phyloP scores from a whole-genome alignment of 2,888 invertebrate species.

The Campaea margaritaria region DNA sequence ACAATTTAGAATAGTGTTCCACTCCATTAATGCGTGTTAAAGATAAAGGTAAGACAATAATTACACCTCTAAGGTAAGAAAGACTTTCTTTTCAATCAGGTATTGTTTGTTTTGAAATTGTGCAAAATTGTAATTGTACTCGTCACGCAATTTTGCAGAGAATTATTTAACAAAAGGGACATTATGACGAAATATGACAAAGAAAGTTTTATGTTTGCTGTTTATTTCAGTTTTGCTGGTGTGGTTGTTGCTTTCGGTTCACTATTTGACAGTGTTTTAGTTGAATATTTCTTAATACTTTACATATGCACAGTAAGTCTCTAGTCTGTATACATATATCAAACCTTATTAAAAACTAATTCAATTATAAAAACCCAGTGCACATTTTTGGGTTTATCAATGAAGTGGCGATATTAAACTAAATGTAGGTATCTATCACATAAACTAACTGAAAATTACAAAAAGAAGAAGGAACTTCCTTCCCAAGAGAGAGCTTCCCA shows the following conservation, averaged over 20 bases:
- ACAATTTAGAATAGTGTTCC: conserved; percentile 74
- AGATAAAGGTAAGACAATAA: conserved; percentile 72
- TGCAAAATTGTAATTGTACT: conserved; percentile 68
- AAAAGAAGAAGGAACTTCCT: too few species aligned
- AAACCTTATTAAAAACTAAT: too few species aligned
- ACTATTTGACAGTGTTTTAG: conserved; percentile 33
- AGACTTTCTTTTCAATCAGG: conserved; percentile 72
- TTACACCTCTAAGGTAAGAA: conserved; percentile 78
- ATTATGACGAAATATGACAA: conserved; percentile 45
- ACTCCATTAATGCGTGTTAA: conserved; percentile 69
- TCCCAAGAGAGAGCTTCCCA: too few species aligned
- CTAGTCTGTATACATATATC: too few species aligned
- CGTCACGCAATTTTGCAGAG: conserved; percentile 64
- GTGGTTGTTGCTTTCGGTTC: conserved; percentile 46
- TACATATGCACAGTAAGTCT: too few species aligned
- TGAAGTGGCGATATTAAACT: too few species aligned
- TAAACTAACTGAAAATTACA: too few species aligned
- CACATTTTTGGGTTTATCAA: too few species aligned
- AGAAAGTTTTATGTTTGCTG: conserved; percentile 45
- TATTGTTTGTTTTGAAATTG: conserved; percentile 60
- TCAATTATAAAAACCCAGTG: too few species aligned
- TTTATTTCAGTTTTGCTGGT: conserved; percentile 39
- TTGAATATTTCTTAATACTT: not conserved
- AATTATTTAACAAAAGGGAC: conserved; percentile 53
- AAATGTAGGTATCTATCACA: too few species aligned